phyloP scores from a whole-genome alignment of 2,888 invertebrate genomes.

The Parochlus steinenii region DNA sequence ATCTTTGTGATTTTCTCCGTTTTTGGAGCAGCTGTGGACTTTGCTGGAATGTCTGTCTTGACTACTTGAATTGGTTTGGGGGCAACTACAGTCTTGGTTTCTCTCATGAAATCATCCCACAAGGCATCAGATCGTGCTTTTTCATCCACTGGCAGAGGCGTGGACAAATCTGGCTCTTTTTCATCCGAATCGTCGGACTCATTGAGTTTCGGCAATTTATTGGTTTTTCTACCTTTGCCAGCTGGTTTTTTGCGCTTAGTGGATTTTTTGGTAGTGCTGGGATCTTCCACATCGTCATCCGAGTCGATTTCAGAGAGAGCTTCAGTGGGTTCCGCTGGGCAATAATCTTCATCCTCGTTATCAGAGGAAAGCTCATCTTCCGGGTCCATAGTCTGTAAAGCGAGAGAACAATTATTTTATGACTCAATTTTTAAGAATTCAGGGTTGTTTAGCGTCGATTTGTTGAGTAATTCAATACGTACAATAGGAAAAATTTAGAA shows the following conservation, averaged over 20 bases:
- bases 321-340: conserved; percentile 41
- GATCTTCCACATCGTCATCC: conserved; percentile 39
- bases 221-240: conserved; percentile 15
- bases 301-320: conserved; percentile 43
- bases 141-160: conserved; percentile 38
- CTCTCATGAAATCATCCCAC: conserved; percentile 65
- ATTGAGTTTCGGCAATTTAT: too few relatives aligned
- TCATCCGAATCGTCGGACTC: conserved; percentile 17
- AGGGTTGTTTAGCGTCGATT: too few relatives aligned
- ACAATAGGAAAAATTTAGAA: not conserved
- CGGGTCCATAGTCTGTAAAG: conserved; percentile 22
- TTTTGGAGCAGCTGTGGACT: conserved; percentile 14
- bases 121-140: conserved; percentile 58
- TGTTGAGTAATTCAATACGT: not conserved
- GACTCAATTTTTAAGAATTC: too few relatives aligned
- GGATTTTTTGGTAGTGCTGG: conserved; percentile 16
- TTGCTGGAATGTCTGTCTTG: conserved; percentile 13
- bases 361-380: conserved; percentile 37
- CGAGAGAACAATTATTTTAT: not conserved
- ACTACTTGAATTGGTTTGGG: conserved; percentile 17
- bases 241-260: conserved; percentile 12
- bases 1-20: conserved; percentile 40
- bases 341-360: conserved; percentile 65
- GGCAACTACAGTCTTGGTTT: conserved; percentile 42
- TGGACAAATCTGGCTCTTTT: conserved; percentile 20